Percentiles rank a stretch among this genome's conserved stretches.
Evolutionary conservation across 2,797 vertebrate genomes (phyloP).

Genomic region (Hydrocynus forskahlii): DNA sequence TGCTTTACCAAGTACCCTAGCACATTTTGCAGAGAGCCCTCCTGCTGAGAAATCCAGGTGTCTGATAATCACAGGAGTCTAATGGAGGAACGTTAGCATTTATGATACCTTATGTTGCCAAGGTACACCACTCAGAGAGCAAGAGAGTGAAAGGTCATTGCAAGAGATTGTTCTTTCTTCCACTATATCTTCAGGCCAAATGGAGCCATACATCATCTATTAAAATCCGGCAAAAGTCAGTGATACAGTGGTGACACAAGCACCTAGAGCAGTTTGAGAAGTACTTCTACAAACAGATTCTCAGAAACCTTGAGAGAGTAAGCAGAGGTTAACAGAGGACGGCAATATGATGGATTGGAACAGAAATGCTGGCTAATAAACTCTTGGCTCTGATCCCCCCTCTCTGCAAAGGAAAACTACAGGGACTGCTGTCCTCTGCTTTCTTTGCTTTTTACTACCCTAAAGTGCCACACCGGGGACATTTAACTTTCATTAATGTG

Average conservation of each 20-base stretch:
- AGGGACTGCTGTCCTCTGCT: slow-evolving; percentile 35
- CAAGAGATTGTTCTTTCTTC: slow-evolving; percentile 5
- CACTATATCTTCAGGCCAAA: not conserved
- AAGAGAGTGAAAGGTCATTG: not conserved
- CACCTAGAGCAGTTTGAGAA: slow-evolving; percentile 15
- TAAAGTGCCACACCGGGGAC: slow-evolving; percentile 44
- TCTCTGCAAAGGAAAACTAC: slow-evolving; percentile 34
- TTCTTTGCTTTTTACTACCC: slow-evolving; percentile 39
- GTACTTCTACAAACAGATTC: slow-evolving; percentile 13
- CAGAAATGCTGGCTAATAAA: slow-evolving; percentile 46
- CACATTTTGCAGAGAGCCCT: not conserved
- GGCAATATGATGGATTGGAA: slow-evolving; percentile 33
- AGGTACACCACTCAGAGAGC: not conserved
- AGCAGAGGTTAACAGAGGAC: slow-evolving; percentile 37
- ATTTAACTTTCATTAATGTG: slow-evolving; percentile 45
- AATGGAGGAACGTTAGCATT: too few relatives aligned
- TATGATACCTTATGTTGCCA: not conserved
- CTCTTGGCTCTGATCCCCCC: slow-evolving; percentile 30
- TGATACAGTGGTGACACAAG: not conserved
- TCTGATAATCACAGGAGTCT: not conserved
- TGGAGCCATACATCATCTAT: not conserved
- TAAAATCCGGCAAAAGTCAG: slow-evolving; percentile 5
- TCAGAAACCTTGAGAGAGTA: slow-evolving; percentile 11
- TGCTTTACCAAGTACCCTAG: not conserved
- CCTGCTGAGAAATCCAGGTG: not conserved